These are phyloP conservation scores for Chunga burmeisteri DNA, from an alignment of 2,113 vertebrate genomes.

Conservation along the genomic window DNA sequence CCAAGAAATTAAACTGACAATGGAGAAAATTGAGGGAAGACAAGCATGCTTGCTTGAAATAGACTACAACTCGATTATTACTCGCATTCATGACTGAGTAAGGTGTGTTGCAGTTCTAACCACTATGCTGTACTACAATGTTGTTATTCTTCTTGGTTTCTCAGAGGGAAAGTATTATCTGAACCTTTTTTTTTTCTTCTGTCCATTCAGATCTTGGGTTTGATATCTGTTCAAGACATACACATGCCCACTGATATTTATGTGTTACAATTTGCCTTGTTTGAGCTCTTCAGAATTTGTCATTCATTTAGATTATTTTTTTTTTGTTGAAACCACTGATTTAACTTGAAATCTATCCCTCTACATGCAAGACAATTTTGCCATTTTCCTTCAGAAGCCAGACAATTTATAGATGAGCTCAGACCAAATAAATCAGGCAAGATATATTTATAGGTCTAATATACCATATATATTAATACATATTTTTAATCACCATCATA, in stretches of 20 bases:
- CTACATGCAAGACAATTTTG: constrained; percentile 38
- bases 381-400: constrained; percentile 65
- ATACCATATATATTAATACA: constrained; percentile 55
- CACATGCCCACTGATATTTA: neutral
- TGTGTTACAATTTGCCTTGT: neutral
- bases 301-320: neutral
- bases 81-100: neutral
- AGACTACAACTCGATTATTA: neutral
- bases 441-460: constrained; percentile 59
- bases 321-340: constrained; percentile 29
- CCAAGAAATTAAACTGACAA: neutral
- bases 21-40: neutral
- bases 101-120: neutral
- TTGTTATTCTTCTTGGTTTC: neutral
- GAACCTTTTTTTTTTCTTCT: accelerated
- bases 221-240: neutral
- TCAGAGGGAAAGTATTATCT: neutral
- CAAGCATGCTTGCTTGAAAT: neutral
- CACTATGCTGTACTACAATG: neutral
- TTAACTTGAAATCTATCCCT: constrained; percentile 49
- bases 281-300: neutral
- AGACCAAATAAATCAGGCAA: constrained; percentile 64
- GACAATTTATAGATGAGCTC: constrained; percentile 68
- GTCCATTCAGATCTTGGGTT: neutral
- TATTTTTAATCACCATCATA: constrained; percentile 61